Base-by-base conservation (phyloP, 2,797 vertebrate genomes). In the Salarias fasciatus region DNA sequence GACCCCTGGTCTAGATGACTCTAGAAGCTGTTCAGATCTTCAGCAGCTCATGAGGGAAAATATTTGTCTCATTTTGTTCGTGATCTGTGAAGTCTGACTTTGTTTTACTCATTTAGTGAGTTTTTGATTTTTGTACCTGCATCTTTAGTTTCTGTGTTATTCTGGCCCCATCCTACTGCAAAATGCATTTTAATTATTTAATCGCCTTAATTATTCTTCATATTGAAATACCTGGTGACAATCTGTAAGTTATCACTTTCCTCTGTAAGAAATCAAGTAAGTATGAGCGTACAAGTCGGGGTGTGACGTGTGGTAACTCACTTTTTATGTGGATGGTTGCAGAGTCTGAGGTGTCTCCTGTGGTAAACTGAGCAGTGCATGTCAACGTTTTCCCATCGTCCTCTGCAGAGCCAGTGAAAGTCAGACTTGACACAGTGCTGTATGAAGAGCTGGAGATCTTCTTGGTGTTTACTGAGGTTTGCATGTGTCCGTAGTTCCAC, bases 401-500 rank as follows among this genome's bases (percentile, higher is more conserved):
- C 3, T 13, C 63, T 40, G 80, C 44, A 24, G 75, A 54, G 9
- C 76, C 79, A 55, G 88, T 74, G 28, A 84, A 90, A 9, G 82
- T 88, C 1, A 89, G 41, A 59, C 77, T 88, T 24, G 86, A 88
- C 38, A 7, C 42, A 0, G 55, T 41, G 1, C 1, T 30, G 41
- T 51, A 77, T 2, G n/a, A 46, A 8, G 56, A 30, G 0, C 0
- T 31, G 0, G 48, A 28, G 3, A 53, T 24, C 5, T 9, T 1
- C 53, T 44, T 53, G 12, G 24, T 74, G 0, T 1, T 1, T 1
- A 5, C 1, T 2, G 30, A 40, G 29, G 42, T 72, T 37, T 58
- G 53, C 85, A 89, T 79, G 36, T 89, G 56, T 48, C 72, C 11
- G 51, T 70, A 85, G 76, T 90, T 90, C 87, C 89, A 91, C 15